These are phyloP conservation scores for Platichthys stellatus DNA, from an alignment of 2,113 vertebrate species.

Conservation along the genomic window DNA sequence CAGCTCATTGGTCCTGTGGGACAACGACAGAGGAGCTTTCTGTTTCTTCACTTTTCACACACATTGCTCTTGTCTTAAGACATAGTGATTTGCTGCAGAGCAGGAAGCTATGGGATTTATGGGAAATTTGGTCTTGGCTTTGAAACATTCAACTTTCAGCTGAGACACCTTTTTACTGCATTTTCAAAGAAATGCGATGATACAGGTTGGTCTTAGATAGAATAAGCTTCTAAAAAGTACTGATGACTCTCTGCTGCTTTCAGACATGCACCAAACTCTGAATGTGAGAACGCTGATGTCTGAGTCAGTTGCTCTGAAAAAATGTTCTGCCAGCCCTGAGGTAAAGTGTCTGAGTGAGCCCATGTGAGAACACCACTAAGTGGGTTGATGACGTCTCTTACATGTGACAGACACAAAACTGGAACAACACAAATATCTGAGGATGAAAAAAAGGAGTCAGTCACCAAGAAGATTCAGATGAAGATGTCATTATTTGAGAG, in stretches of 20 bases:
- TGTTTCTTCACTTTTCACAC: constrained; percentile 5
- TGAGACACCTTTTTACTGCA: not conserved
- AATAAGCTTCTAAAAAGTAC: no score
- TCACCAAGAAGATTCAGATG: no score
- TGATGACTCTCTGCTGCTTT: not conserved
- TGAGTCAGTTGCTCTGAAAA: no score
- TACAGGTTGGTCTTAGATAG: no score
- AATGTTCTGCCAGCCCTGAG: not conserved
- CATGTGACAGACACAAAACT: no score
- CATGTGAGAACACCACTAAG: no score
- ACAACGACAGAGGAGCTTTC: constrained; percentile 42
- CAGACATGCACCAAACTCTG: not conserved
- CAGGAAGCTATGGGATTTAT: constrained; percentile 14
- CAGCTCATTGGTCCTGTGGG: constrained; percentile 43
- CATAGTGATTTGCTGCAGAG: not conserved
- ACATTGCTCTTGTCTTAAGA: not conserved
- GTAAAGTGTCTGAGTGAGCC: no score
- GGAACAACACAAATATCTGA: no score
- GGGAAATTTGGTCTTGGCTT: constrained; percentile 18
- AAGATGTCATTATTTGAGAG: no score
- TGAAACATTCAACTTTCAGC: constrained; percentile 20
- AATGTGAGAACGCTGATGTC: no score
- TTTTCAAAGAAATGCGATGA: not conserved
- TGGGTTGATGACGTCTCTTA: no score
- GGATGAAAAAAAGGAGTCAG: no score